Evolutionary conservation across 2,113 vertebrate species (phyloP).

Genomic region (Platichthys stellatus): DNA sequence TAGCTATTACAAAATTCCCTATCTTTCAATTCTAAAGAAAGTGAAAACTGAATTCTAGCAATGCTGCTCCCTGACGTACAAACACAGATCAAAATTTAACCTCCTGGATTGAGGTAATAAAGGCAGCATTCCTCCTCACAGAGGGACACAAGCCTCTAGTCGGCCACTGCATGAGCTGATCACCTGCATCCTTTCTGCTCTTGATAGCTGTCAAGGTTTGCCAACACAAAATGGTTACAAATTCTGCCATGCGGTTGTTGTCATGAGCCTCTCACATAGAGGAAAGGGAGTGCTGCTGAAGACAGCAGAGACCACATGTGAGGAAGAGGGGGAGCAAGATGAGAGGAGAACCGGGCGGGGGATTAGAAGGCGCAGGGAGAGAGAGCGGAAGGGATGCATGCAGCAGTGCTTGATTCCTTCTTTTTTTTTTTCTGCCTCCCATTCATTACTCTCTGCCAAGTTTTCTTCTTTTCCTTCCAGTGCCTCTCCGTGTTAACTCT

Average conservation of each 20-base stretch:
- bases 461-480: conserved; percentile 24
- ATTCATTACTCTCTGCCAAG: conserved; percentile 27
- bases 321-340: conserved; percentile 22
- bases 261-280: neutral
- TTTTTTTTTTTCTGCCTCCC: neutral
- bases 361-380: neutral
- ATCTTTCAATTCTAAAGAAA: too few relatives aligned
- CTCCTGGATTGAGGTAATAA: too few relatives aligned
- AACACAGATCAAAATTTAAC: too few relatives aligned
- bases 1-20: too few relatives aligned
- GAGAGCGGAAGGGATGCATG: conserved; percentile 17
- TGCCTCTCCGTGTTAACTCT: conserved; percentile 13
- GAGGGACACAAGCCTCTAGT: conserved; percentile 1
- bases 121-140: too few relatives aligned
- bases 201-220: neutral
- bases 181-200: conserved; percentile 3
- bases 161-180: neutral
- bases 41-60: too few relatives aligned
- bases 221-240: neutral
- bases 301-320: conserved; percentile 22
- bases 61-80: too few relatives aligned
- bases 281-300: conserved; percentile 7
- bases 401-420: conserved; percentile 34
- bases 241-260: neutral
- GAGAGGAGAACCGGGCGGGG: conserved; percentile 12